Conservation (phyloP, 2,113 vertebrate species). For the Silurus meridionalis region DNA sequence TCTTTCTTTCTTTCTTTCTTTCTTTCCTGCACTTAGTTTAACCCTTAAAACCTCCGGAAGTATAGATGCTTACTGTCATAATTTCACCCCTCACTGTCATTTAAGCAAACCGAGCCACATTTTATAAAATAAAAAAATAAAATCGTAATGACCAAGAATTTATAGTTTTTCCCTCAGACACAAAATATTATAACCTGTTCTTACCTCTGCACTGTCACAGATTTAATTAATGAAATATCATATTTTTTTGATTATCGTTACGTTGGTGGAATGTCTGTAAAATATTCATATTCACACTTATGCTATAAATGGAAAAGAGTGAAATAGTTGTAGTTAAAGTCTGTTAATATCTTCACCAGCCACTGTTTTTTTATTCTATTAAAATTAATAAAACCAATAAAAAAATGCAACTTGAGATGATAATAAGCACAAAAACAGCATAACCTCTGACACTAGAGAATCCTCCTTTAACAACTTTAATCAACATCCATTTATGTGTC, state of each 20-base stretch:
- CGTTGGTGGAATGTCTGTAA: not conserved
- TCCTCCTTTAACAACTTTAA: not conserved
- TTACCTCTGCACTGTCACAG: not conserved
- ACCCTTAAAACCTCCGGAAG: not conserved
- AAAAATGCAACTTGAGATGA: no score
- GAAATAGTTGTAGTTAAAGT: no score
- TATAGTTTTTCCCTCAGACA: not conserved
- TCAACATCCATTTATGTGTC: not conserved
- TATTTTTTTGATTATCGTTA: not conserved
- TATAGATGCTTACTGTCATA: not conserved
- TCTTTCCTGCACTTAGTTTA: not conserved
- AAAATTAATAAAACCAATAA: no score
- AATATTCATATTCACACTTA: not conserved
- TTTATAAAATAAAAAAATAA: no score
- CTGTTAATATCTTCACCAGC: not conserved
- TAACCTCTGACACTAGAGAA: not conserved
- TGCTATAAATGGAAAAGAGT: not conserved
- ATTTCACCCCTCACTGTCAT: not conserved
- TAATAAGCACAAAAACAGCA: not conserved
- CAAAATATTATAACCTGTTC: not conserved
- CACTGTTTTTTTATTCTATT: not conserved
- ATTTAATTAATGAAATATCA: not conserved
- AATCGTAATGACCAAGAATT: not conserved
- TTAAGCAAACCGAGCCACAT: not conserved
- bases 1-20: no score